These are phyloP conservation scores for Hydractinia echinata DNA, from an alignment of 30 jellyfish, hydroid and myxozoan genomes.

Conservation along the genomic window DNA sequence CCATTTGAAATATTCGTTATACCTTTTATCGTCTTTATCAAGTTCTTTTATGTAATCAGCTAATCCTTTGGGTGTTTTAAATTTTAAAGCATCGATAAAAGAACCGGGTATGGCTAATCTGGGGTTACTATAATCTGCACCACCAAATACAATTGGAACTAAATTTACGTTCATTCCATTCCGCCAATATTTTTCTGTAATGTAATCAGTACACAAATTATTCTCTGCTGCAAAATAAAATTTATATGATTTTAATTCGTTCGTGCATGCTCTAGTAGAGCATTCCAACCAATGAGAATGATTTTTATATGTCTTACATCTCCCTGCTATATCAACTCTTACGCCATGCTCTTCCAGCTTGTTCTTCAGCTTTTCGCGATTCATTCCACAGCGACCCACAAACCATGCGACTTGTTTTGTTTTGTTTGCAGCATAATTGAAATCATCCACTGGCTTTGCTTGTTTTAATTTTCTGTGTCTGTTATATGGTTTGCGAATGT, in stretches of 20 bases:
- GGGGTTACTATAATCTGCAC: conserved; percentile 45
- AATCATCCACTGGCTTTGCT: not conserved
- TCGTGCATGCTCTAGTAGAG: conserved; percentile 22
- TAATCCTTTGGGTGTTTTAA: conserved; percentile 36
- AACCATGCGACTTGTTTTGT: conserved; percentile 56
- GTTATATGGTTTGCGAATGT: conserved; percentile 63
- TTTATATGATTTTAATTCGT: conserved; percentile 25
- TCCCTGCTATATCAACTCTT: conserved; percentile 59
- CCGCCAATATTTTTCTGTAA: conserved; percentile 78
- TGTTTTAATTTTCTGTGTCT: not conserved
- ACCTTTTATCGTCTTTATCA: conserved; percentile 63
- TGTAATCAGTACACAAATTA: conserved; percentile 55
- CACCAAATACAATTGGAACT: conserved; percentile 78
- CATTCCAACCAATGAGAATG: conserved; percentile 33
- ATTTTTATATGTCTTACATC: conserved; percentile 24
- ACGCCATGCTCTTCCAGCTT: conserved; percentile 44
- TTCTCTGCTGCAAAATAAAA: conserved; percentile 72
- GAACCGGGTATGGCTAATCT: conserved; percentile 77
- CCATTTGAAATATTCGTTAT: conserved; percentile 74
- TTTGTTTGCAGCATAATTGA: conserved; percentile 48
- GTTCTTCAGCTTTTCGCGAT: conserved; percentile 51
- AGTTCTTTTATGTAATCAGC: conserved; percentile 47
- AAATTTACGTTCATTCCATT: conserved; percentile 32
- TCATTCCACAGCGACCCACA: conserved; percentile 58
- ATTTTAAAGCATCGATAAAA: conserved; percentile 51